Evolutionary conservation across 2,797 vertebrate genomes (phyloP), one percentile per base, ranked within the genome.

Genomic region (Acanthurus leucopareius): DNA sequence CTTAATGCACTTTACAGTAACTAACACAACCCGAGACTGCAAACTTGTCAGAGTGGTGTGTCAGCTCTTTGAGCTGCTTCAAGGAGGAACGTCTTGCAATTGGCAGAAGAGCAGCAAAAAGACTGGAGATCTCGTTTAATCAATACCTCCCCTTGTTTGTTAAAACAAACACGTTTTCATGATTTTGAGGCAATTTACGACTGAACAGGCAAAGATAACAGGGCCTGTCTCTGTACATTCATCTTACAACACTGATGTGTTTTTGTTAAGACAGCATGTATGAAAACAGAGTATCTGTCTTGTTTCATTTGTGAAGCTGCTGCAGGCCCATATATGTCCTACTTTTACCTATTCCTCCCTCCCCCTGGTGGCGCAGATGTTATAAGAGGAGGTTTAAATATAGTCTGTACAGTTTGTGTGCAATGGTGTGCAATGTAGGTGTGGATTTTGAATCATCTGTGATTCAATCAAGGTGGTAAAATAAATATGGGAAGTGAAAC

Each of bases 311-410:
- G 77, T 87, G 68, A 69, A 88, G 84, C 71, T 73, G 92, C 93
- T 93, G 81, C 86, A 89, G 93, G 94, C 88, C 84, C 76, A 84
- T 75, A 86, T 87, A 82, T 93, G 94, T 76, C 93, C 93, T 92
- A 95, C 90, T 93, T 95, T 91, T 83, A 90, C 89, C 90, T 87
- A 88, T 71, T 58, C 61, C 73, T 82, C 73, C 72, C 68, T 59
- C 75, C 90, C 82, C 75, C 79, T 79, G 82, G 88, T 89, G 90
- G 85, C 65, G 40, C 89, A 92, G 90, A 93, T 88, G 86, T 90
- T 88, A 69, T 48, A 83, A 86, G 84, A 83, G 58, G 25, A 79
- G 58, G 89, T 93, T 90, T 93, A 93, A 93, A 94, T 91, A 92
- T 91, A 91, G 89, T 87, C 71, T 35, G 72, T 75, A 40, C 93